Evolutionary conservation across 2,113 vertebrate genomes (phyloP).

Genomic region (Xiphophorus hellerii): DNA sequence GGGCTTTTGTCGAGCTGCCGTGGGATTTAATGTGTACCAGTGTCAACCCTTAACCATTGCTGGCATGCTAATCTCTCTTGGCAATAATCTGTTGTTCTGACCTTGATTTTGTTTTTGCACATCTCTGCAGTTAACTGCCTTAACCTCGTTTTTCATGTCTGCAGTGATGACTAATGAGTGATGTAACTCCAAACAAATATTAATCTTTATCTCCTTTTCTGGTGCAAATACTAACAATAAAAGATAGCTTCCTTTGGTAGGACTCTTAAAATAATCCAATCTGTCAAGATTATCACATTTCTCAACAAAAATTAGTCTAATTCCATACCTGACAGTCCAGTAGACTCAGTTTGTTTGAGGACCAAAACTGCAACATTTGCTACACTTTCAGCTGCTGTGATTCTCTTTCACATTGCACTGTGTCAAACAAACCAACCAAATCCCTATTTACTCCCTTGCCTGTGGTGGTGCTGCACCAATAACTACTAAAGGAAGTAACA

Average conservation of each 20-base stretch:
- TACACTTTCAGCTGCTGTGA: too few species aligned
- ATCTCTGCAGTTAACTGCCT: conserved; percentile 23
- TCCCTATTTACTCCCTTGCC: too few species aligned
- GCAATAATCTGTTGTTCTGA: conserved; percentile 36
- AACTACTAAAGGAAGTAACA: too few species aligned
- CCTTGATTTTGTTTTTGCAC: conserved; percentile 26
- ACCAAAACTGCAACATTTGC: too few species aligned
- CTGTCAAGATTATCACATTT: not conserved
- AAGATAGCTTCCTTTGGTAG: not conserved
- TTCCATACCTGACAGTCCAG: too few species aligned
- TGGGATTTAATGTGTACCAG: conserved; percentile 54
- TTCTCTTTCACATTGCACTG: too few species aligned
- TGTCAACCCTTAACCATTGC: conserved; percentile 31
- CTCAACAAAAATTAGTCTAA: not conserved
- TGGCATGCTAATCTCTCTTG: conserved; percentile 20
- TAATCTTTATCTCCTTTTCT: not conserved
- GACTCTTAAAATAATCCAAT: not conserved
- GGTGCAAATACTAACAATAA: not conserved
- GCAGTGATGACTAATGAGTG: not conserved
- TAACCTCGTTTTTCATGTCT: conserved; percentile 27
- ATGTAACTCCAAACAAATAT: conserved; percentile 1
- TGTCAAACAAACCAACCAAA: too few species aligned
- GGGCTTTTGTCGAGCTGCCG: conserved; percentile 45
- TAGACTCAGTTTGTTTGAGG: too few species aligned
- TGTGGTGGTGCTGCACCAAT: too few species aligned